Evolutionary conservation across 35 echinoderm and acorn worm species (phyloP), one percentile per base, ranked within the genome.

Genomic region (Amphiura filiformis): DNA sequence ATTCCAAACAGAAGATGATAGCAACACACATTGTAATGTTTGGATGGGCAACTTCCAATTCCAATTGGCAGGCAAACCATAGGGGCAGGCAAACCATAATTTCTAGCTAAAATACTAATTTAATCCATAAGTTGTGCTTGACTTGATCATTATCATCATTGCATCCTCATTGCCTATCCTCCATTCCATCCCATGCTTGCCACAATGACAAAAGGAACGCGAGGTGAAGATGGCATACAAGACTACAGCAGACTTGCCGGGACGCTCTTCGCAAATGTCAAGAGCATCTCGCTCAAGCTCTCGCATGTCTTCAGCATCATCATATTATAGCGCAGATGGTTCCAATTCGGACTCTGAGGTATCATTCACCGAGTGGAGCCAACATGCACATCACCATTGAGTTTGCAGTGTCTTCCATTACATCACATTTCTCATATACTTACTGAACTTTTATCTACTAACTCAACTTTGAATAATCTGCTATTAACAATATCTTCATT

Each of bases 191-290:
- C 57, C 88, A 84, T 90, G 88, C 88, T 30, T 32, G 42, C 37
- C 42, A 39, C 41, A n/a, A n/a, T n/a, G n/a, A 79, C 88, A 47
- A 56, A 81, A 94, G 92, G 92, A 94, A 79, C 39, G 88, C 41
- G 92, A 94, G 61, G 77, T 94, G 26, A 94, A 94, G 70, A 56
- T 83, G 84, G 92, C 84, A 35, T 94, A 94, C 41, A 94, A 94
- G 47, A 85, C 75, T 28, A 94, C 84, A 23, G 88, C 75, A 38
- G 64, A 23, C 23, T 34, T 90, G 78, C 92, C 83, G 31, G 77
- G 82, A 2, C 76, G 88, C 34, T 94, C 92, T 34, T 90, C 92
- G 38, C 90, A 78, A 7, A 52, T 52, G 44, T 52, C 44, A 7
- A 52, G 20, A 11, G 44, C 44, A 52, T 52, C 44, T 7, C 44